Evolutionary conservation across 2,797 vertebrate genomes (phyloP).

Genomic region (Pangasius macronema): DNA sequence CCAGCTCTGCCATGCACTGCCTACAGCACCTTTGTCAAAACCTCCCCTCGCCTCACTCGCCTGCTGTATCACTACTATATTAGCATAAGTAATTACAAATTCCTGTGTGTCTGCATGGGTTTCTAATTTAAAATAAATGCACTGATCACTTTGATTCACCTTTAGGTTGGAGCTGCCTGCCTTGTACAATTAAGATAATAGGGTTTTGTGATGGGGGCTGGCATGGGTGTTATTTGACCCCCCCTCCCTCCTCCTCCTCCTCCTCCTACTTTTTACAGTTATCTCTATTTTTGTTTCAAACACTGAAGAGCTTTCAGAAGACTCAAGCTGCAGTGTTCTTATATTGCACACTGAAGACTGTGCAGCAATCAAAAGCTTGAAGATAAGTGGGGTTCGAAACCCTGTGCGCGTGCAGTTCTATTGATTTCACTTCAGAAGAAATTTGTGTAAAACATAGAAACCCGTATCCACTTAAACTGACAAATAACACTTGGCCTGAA

Average conservation of each 20-base stretch:
- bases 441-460: slow-evolving; percentile 52
- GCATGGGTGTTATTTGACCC: slow-evolving; percentile 48
- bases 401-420: slow-evolving; percentile 48
- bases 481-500: slow-evolving; percentile 47
- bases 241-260: slow-evolving; percentile 24
- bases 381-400: slow-evolving; percentile 50
- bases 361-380: slow-evolving; percentile 41
- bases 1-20: slow-evolving; percentile 44
- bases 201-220: slow-evolving; percentile 53
- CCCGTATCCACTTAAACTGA: slow-evolving; percentile 44
- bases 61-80: slow-evolving; percentile 56
- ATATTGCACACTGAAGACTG: slow-evolving; percentile 52
- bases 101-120: slow-evolving; percentile 67
- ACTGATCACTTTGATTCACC: slow-evolving; percentile 75
- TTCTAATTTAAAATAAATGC: slow-evolving; percentile 70
- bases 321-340: slow-evolving; percentile 45
- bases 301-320: slow-evolving; percentile 63
- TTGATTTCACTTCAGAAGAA: slow-evolving; percentile 63
- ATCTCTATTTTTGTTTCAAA: slow-evolving; percentile 65
- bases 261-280: slow-evolving; percentile 58
- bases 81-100: slow-evolving; percentile 80
- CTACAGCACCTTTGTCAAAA: slow-evolving; percentile 25
- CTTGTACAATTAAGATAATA: slow-evolving; percentile 78
- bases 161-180: slow-evolving; percentile 71
- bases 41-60: slow-evolving; percentile 21